Evolutionary conservation across 2,888 invertebrate genomes (phyloP).

Genomic region (Tipula lateralis): DNA sequence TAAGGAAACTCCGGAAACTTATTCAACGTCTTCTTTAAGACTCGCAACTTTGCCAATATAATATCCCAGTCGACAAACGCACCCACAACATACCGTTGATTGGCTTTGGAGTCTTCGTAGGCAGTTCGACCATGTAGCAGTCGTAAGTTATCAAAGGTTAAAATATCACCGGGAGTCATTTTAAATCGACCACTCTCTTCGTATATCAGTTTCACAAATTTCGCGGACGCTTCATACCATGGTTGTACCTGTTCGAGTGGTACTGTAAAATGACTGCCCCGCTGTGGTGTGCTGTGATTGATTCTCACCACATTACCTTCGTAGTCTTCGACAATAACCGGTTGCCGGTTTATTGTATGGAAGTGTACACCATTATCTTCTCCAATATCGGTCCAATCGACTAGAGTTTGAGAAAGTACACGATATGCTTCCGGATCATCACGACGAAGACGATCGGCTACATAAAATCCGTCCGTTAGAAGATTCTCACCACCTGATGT

Average conservation of each 20-base stretch:
- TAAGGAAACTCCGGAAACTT: background rate
- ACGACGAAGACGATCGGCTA: slow-evolving; percentile 56
- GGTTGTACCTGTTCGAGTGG: slow-evolving; percentile 56
- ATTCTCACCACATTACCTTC: slow-evolving; percentile 57
- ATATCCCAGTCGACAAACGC: slow-evolving; percentile 77
- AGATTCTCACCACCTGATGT: slow-evolving; percentile 64
- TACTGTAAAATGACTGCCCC: slow-evolving; percentile 62
- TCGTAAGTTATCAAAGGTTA: slow-evolving; percentile 69
- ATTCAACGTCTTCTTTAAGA: background rate
- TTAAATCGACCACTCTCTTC: slow-evolving; percentile 61
- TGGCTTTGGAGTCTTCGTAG: slow-evolving; percentile 55
- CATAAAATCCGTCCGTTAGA: slow-evolving; percentile 62
- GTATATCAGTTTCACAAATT: slow-evolving; percentile 59
- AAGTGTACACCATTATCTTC: slow-evolving; percentile 59
- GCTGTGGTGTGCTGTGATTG: slow-evolving; percentile 69
- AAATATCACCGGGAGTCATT: slow-evolving; percentile 61
- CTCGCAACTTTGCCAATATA: slow-evolving; percentile 57
- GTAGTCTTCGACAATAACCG: slow-evolving; percentile 55
- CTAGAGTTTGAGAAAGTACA: slow-evolving; percentile 54
- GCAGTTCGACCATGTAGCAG: slow-evolving; percentile 65
- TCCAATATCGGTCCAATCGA: slow-evolving; percentile 72
- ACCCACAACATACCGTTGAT: slow-evolving; percentile 61
- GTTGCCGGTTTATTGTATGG: slow-evolving; percentile 58
- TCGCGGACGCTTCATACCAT: slow-evolving; percentile 64
- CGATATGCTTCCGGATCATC: slow-evolving; percentile 56